Conservation (phyloP, 2,888 invertebrate species). For the Drosophila picticornis region DNA sequence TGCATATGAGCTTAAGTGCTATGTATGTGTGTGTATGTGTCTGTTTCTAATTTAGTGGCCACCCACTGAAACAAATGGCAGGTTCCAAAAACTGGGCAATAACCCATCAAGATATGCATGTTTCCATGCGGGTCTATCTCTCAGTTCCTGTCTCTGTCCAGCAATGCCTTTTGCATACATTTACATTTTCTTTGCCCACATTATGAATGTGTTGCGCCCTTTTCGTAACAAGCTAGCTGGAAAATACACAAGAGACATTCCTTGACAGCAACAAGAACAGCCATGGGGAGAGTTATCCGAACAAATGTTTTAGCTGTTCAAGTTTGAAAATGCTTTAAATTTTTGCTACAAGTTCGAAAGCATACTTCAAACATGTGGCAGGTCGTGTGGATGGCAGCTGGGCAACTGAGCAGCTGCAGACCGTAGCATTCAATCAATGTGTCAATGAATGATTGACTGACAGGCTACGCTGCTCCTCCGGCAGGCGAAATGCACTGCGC, state of each 20-base stretch:
- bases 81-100: conserved; percentile 71
- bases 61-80: conserved; percentile 33
- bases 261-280: conserved; percentile 42
- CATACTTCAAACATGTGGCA: not conserved
- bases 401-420: conserved; percentile 32
- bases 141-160: conserved; percentile 10
- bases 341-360: conserved; percentile 38
- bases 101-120: conserved; percentile 71
- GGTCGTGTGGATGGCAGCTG: not conserved
- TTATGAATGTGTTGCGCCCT: conserved; percentile 55
- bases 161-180: conserved; percentile 46
- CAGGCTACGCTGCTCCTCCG: conserved; percentile 5
- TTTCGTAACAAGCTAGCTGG: conserved; percentile 61
- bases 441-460: conserved; percentile 61
- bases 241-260: conserved; percentile 69
- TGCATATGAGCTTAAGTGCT: conserved; percentile 61
- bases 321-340: conserved; percentile 61
- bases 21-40: conserved; percentile 7
- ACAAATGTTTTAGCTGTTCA: conserved; percentile 26
- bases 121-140: conserved; percentile 60
- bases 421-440: conserved; percentile 60
- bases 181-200: conserved; percentile 44
- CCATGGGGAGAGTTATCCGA: conserved; percentile 31
- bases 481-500: conserved; percentile 2
- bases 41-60: conserved; percentile 58